phyloP scores from a whole-genome alignment of 2,797 vertebrate species.

The Dipus sagitta region DNA sequence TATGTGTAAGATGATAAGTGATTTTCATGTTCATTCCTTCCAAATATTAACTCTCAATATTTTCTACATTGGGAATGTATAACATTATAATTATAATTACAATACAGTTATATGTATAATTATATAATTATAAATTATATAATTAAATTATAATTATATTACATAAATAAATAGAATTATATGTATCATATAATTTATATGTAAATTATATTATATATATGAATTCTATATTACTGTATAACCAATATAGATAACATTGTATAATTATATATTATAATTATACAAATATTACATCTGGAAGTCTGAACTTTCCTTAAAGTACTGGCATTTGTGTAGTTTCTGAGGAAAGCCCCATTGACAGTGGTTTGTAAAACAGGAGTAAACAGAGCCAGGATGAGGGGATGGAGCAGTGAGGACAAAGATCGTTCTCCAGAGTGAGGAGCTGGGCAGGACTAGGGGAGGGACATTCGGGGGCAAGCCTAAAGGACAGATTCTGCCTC shows the following conservation, averaged over 20 bases:
- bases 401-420: neutral
- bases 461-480: accelerated
- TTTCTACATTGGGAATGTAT: conserved; percentile 22
- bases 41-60: conserved; percentile 22
- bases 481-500: neutral
- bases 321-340: neutral
- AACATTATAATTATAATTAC: too few relatives aligned
- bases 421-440: neutral
- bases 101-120: too few relatives aligned
- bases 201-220: too few relatives aligned
- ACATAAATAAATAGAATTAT: too few relatives aligned
- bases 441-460: neutral
- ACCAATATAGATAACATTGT: too few relatives aligned
- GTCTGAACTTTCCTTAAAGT: conserved; percentile 44
- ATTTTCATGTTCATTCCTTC: conserved; percentile 53
- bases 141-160: too few relatives aligned
- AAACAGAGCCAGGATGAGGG: conserved; percentile 6
- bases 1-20: neutral
- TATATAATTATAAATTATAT: too few relatives aligned
- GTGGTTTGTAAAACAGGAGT: neutral
- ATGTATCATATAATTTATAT: too few relatives aligned
- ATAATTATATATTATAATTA: too few relatives aligned
- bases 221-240: too few relatives aligned
- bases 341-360: neutral
- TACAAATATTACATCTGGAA: neutral